A percentile compares a stretch with the other conserved stretches of the same genome.
Conservation (phyloP, 2,113 vertebrate species). For the Neopipo cinnamomea region DNA sequence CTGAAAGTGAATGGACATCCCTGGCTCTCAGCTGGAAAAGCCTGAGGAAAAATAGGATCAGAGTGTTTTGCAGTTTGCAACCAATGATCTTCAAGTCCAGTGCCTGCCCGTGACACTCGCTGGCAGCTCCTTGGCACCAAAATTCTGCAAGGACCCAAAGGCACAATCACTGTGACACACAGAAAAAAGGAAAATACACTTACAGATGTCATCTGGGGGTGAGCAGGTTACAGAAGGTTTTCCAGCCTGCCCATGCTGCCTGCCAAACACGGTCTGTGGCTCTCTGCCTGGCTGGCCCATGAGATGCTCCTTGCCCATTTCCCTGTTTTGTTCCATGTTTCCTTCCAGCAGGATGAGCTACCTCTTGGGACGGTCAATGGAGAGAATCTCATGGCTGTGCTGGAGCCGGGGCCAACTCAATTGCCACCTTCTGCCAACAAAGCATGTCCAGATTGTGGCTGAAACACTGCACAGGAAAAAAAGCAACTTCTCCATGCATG, state of each 20-base stretch:
- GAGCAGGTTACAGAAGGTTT: neutral
- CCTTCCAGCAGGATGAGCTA: neutral
- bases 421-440: neutral
- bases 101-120: accelerated
- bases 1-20: neutral
- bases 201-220: neutral
- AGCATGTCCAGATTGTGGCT: neutral
- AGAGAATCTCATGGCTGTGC: neutral
- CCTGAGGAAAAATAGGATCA: neutral
- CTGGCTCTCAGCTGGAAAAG: neutral
- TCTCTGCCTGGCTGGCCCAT: neutral
- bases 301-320: neutral
- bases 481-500: accelerated
- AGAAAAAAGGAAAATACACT: neutral
- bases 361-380: neutral
- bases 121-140: neutral
- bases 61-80: neutral
- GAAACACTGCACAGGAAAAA: accelerated
- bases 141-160: neutral
- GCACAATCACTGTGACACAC: neutral
- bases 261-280: neutral
- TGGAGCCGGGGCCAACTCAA: neutral
- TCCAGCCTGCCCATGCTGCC: neutral
- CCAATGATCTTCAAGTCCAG: neutral
- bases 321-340: neutral